These are phyloP conservation scores for Micromesistius poutassou DNA, from an alignment of 2,797 vertebrate genomes.

Conservation along the genomic window DNA sequence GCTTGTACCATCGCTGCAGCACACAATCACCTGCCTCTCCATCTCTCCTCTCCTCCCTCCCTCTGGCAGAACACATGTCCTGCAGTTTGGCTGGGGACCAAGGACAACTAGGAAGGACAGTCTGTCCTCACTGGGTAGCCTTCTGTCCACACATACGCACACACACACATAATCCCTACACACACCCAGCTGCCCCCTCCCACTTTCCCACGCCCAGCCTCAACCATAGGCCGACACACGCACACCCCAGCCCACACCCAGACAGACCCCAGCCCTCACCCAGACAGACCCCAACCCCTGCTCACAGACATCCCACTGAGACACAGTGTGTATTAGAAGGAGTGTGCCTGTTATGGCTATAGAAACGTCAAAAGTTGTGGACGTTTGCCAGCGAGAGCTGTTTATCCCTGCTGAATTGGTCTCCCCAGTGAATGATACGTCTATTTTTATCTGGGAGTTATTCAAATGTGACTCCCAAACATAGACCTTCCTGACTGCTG, in stretches of 20 bases:
- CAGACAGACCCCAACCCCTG: neutral
- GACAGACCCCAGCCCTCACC: neutral
- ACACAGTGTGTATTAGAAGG: too few species aligned
- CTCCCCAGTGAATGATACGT: neutral
- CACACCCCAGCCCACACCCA: too few species aligned
- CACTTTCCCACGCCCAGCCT: neutral
- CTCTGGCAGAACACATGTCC: neutral
- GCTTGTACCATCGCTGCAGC: neutral
- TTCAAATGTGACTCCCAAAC: neutral
- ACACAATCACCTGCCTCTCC: neutral
- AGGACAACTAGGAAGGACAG: slow-evolving; percentile 4
- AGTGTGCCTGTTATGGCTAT: too few species aligned
- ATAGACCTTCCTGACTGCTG: neutral
- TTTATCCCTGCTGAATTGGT: neutral
- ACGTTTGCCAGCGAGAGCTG: too few species aligned
- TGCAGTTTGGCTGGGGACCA: slow-evolving; percentile 41
- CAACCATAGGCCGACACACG: neutral
- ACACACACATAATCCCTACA: slow-evolving; percentile 13
- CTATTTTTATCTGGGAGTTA: neutral
- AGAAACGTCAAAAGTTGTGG: too few species aligned
- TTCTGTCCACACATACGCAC: neutral
- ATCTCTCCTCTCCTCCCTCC: neutral
- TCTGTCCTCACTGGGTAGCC: neutral
- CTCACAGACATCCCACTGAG: too few species aligned
- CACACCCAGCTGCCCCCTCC: slow-evolving; percentile 2